Percentiles rank a stretch among this genome's conserved stretches.
Evolutionary conservation across 2,113 vertebrate genomes (phyloP).

Genomic region (Pachycephala philippinensis): DNA sequence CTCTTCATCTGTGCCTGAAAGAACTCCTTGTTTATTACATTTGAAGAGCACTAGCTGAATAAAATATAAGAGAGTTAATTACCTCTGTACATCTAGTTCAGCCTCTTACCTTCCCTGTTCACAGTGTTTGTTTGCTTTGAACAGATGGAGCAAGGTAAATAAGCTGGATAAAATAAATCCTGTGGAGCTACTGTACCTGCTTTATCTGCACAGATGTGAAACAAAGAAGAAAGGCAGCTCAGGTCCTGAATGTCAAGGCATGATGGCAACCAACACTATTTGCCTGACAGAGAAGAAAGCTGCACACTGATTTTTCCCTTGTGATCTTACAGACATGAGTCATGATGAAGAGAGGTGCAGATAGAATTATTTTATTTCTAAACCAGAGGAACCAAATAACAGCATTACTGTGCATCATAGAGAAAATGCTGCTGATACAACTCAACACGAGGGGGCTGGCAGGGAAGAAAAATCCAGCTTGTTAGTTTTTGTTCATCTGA

Average conservation of each 20-base stretch:
- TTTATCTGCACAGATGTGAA: not conserved
- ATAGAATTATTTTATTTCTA: not conserved
- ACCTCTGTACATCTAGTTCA: not conserved
- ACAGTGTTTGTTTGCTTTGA: not conserved
- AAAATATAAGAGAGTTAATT: not conserved
- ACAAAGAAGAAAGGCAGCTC: not conserved
- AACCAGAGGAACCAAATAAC: not conserved
- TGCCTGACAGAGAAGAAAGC: not conserved
- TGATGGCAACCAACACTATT: not conserved
- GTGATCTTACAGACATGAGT: not conserved
- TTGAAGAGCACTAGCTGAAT: not conserved
- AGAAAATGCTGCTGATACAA: not conserved
- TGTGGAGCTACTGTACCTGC: not conserved
- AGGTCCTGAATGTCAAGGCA: not conserved
- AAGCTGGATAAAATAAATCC: constrained; percentile 2
- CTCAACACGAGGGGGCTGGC: fast-evolving
- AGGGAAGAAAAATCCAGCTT: not conserved
- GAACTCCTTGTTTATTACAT: not conserved
- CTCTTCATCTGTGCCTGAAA: not conserved
- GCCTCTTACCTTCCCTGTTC: not conserved
- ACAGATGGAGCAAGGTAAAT: constrained; percentile 1
- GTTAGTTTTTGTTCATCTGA: not conserved
- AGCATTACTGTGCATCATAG: not conserved
- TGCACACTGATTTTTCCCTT: not conserved
- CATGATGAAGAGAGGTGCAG: not conserved